Evolutionary conservation across 2,888 invertebrate species (phyloP), one percentile per base, ranked within the genome.

Genomic region (Crematogaster levior): DNA sequence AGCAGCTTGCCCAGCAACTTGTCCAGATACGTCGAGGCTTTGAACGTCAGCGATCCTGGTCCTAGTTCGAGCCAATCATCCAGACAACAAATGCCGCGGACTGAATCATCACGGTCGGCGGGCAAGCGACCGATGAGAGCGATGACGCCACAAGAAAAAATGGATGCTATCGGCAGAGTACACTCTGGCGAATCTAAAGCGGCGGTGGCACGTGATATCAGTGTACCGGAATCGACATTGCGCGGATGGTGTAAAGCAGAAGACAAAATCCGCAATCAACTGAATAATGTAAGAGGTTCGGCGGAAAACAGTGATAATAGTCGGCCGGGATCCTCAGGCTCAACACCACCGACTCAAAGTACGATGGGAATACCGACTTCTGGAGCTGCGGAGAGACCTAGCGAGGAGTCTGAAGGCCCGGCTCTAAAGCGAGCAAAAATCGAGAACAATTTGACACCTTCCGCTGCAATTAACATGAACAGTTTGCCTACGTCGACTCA

Each of bases 161-260:
- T 98, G 90, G 96, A 97, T 91, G 97, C 98, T 51, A 97, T 98
- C 89, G 96, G 97, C 91, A 95, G 98, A 87, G 97, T 98, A 61
- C 97, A 97, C 95, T 97, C 97, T 93, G 98, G 98, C 73, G 97
- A 98, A 94, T 97, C 97, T 81, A 98, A 98, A 92, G 98, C 98
- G 3, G 97, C 97, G 0, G 98, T 98, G 1, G 98, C 98, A 1
- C 95, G 98, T 3, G 97, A 97, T 93, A 97, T 98, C 92, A 97
- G 97, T 48, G 97, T 98, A 24, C 98, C 98, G 0, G 98, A 98
- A 94, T 98, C 97, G 3, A 98, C 98, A 10, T 95, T 98, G 21
- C 96, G 98, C 3, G 98, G 98, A 82, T 98, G 98, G 98, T 98
- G 98, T 95, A 98, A 98, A 94, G 97, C 97, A 92, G 97, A 97